Base-by-base conservation (phyloP, 1,140 invertebrate species). In the Papilio dardanus region DNA sequence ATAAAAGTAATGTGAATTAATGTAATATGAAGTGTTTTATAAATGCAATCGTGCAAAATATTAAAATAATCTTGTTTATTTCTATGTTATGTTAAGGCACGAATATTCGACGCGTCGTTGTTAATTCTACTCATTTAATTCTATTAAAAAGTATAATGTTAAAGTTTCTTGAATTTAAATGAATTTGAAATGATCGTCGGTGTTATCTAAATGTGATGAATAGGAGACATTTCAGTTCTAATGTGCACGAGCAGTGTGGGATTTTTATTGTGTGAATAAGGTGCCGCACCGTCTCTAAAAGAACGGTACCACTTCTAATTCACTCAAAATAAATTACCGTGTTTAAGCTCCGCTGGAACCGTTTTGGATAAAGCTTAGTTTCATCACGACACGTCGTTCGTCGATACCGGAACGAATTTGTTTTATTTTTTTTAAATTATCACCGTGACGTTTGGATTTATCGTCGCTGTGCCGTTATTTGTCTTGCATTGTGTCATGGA, bases 321-420 rank as follows among this genome's bases (percentile, higher is more conserved):
- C 54, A 62, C 54, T 62, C 24, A 40, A 40, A 58, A 73, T 28
- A 33, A 54, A 73, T 40, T 37, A 46, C 50, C 37, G 21, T n/a
- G 24, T 71, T 71, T 46, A 40, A 71, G 37, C 68, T n/a, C 40
- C 12, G 68, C 40, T 71, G 68, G 12, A 50, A 73, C 35, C 46
- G 42, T 73, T 73, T 73, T 50, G 46, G 33, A 73, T 73, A 73
- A 50, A 40, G 16, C 37, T 54, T 73, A 21, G 46, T 33, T 58
- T 73, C 71, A 46, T 73, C 71, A 73, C 71, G 71, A 33, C 71
- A 73, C 71, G n/a, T 58, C n/a, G n/a, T n/a, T n/a, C 28, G 50
- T 54, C 31, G 46, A 33, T 46, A 33, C 46, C 71, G 71, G 28
- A 58, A 24, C 71, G 71, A 73, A 73, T 73, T 54, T 54, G 42